Percentiles rank a stretch among this genome's conserved stretches.
These are phyloP conservation scores for Carabus problematicus DNA, from an alignment of 2,888 invertebrate genomes.

Conservation along the genomic window DNA sequence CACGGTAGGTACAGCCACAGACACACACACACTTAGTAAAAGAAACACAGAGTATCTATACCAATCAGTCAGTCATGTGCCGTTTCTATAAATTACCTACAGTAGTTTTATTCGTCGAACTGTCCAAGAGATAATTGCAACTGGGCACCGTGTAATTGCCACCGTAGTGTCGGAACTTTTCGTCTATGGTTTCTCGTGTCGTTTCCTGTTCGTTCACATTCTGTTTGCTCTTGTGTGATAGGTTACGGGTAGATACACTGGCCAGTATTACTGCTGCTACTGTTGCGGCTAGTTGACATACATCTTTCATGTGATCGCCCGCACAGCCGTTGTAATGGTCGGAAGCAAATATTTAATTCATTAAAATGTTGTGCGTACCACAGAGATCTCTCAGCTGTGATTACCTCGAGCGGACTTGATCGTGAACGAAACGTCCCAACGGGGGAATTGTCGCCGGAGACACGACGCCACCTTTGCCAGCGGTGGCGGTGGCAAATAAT, in stretches of 20 bases:
- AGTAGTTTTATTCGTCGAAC: constrained; percentile 47
- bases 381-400: constrained; percentile 7
- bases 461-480: background rate
- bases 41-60: background rate
- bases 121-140: constrained; percentile 58
- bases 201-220: background rate
- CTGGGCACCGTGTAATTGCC: constrained; percentile 56
- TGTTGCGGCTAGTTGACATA: background rate
- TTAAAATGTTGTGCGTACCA: constrained; percentile 3
- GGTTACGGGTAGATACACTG: background rate
- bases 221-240: background rate
- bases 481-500: background rate
- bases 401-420: constrained; percentile 2
- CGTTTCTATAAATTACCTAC: constrained; percentile 13
- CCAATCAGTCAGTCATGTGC: background rate
- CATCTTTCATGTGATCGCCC: background rate
- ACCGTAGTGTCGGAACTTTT: constrained; percentile 38
- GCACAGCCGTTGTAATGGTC: constrained; percentile 1
- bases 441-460: background rate
- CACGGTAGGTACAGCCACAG: no score
- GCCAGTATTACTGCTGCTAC: background rate
- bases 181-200: constrained; percentile 13
- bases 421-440: background rate
- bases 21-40: background rate
- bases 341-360: constrained; percentile 20